A percentile compares a stretch with the other conserved stretches of the same genome.
Evolutionary conservation across 2,888 invertebrate species (phyloP).

Genomic region (Lycaena phlaeas): DNA sequence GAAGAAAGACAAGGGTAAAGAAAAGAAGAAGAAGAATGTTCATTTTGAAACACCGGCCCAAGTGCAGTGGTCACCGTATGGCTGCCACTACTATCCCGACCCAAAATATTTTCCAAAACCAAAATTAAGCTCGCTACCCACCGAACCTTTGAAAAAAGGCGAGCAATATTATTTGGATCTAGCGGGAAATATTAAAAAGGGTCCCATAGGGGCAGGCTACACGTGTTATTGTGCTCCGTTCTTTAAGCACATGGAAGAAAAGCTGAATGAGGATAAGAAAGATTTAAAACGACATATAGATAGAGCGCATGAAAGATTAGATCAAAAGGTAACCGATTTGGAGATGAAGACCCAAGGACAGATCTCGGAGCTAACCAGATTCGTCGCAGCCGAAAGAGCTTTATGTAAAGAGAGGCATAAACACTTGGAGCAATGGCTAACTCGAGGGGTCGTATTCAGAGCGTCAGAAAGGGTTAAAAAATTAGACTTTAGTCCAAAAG

Average conservation of each 20-base stretch:
- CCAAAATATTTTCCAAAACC: constrained; percentile 89
- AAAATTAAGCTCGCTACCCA: constrained; percentile 86
- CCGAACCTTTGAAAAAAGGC: constrained; percentile 88
- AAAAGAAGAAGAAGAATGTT: constrained; percentile 68
- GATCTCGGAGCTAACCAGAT: constrained; percentile 78
- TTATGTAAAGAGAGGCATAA: constrained; percentile 76
- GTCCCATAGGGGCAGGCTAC: constrained; percentile 94
- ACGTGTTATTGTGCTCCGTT: constrained; percentile 95
- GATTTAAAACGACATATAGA: constrained; percentile 85
- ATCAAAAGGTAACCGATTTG: constrained; percentile 85
- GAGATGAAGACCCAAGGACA: constrained; percentile 82
- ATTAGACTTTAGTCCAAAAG: constrained; percentile 64
- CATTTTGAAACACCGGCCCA: constrained; percentile 60
- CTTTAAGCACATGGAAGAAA: constrained; percentile 89
- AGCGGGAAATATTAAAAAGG: constrained; percentile 95
- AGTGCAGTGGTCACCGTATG: constrained; percentile 89
- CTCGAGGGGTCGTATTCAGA: constrained; percentile 75
- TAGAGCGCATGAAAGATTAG: constrained; percentile 83
- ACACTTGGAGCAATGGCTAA: constrained; percentile 80
- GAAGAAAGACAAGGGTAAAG: constrained; percentile 56
- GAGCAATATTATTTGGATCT: constrained; percentile 96
- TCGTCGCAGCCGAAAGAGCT: constrained; percentile 76
- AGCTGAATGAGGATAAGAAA: constrained; percentile 84
- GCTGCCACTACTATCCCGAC: constrained; percentile 92
- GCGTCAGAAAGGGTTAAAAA: constrained; percentile 64